Percentiles rank a stretch among this genome's conserved stretches.
Conservation (phyloP, 2,888 invertebrate genomes). For the Spicauda simplicius region DNA sequence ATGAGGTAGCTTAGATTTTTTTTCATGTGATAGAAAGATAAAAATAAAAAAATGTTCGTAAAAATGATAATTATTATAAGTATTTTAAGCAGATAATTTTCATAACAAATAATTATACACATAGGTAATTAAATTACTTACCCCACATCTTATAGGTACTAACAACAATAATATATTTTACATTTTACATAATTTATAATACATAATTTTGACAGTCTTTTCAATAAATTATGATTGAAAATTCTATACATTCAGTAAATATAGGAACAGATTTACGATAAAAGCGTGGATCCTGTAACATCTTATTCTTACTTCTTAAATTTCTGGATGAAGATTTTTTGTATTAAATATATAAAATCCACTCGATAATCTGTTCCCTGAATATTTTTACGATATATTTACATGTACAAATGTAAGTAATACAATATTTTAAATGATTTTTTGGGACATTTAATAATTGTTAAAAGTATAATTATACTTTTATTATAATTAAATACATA, state of each 20-base stretch:
- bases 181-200: neutral
- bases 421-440: neutral
- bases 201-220: slow-evolving; percentile 54
- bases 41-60: neutral
- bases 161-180: neutral
- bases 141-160: neutral
- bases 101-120: neutral
- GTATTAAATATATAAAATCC: no score
- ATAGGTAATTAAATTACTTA: neutral
- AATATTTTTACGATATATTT: neutral
- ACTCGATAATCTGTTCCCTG: neutral
- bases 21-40: no score
- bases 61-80: neutral
- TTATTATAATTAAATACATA: no score
- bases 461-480: no score
- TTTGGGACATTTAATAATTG: neutral
- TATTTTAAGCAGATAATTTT: neutral
- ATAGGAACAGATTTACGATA: neutral
- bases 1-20: no score
- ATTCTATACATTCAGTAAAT: neutral
- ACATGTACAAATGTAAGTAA: neutral
- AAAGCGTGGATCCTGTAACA: neutral
- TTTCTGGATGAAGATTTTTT: neutral
- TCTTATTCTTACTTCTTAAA: neutral
- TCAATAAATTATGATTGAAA: slow-evolving; percentile 49